Conservation (phyloP, 2,113 vertebrate species). For the Melanerpes formicivorus region DNA sequence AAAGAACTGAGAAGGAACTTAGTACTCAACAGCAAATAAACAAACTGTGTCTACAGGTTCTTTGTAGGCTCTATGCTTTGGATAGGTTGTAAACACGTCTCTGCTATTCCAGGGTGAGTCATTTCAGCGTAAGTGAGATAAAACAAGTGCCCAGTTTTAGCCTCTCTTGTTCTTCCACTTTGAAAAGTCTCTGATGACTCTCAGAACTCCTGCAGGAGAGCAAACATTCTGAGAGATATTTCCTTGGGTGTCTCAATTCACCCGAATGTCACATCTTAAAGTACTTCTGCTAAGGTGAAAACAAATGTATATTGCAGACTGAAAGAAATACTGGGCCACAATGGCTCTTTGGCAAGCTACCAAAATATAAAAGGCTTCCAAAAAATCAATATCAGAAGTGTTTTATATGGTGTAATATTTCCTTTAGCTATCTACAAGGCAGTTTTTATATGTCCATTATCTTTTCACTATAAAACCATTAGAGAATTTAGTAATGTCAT, state of each 20-base stretch:
- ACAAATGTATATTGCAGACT: neutral
- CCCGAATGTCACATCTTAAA: neutral
- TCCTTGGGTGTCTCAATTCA: neutral
- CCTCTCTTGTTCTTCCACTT: neutral
- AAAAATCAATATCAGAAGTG: conserved; percentile 24
- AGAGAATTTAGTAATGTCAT: neutral
- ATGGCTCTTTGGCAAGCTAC: conserved; percentile 10
- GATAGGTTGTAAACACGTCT: neutral
- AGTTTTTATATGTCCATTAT: neutral
- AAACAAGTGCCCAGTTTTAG: neutral
- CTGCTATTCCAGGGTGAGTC: neutral
- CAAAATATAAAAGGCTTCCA: conserved; percentile 17
- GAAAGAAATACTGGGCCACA: neutral
- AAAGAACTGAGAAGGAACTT: neutral
- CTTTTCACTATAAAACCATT: conserved; percentile 15
- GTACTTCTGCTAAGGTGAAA: neutral
- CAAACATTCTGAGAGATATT: neutral
- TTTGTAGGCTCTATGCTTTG: neutral
- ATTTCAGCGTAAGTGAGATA: neutral
- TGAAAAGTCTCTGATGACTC: neutral
- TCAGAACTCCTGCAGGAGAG: neutral
- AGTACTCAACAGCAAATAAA: neutral
- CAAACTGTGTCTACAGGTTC: neutral
- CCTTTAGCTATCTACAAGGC: neutral
- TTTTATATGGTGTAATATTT: neutral